Evolutionary conservation across 2,888 invertebrate species (phyloP), one percentile per base, ranked within the genome.

Genomic region (Loripinus fragilis): DNA sequence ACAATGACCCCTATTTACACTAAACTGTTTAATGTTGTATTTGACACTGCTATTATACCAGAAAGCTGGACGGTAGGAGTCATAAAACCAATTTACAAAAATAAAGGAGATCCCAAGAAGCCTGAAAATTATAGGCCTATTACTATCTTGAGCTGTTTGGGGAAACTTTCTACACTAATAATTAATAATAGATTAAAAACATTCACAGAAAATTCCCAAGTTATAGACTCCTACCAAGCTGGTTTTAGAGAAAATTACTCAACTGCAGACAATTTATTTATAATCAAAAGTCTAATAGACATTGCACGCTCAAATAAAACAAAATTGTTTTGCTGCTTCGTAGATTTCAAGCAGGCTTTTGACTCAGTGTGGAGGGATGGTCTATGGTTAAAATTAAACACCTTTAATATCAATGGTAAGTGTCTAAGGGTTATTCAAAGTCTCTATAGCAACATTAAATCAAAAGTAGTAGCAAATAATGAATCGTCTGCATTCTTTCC

Each of bases 251-350:
- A 68, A 35, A n/a, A 38, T 0, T 55, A 76, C 33, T 50, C 71
- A 48, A 75, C 72, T 20, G n/a, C 50, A 12, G 75, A 79, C 33
- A 67, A 75, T 50, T 50, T 76, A 20, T 79, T 79, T 64, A 69
- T 69, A 1, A 23, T 79, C 1, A 64, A 79, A 28, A 48, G 28
- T 28, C 25, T 72, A 17, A 52, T 71, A 25, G 78, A 78, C 3
- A 65, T 71, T 2, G 55, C 30, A 8, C 7, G 28, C 10, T 8
- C 8, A 25, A 25, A 28, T 55, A 55, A 55, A 55, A 7, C 7
- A 5, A 55, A 28, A 8, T 17, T 55, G 2, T 55, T 28, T 28
- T 25, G 25, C 5, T 25, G 28, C 28, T 55, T 55, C 55, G 28
- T 55, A 25, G 55, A 55, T 28, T 28, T 55, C 10, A 55, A 55